These are phyloP conservation scores for Onychomys arenicola DNA, from an alignment of 2,797 vertebrate genomes.

Conservation along the genomic window DNA sequence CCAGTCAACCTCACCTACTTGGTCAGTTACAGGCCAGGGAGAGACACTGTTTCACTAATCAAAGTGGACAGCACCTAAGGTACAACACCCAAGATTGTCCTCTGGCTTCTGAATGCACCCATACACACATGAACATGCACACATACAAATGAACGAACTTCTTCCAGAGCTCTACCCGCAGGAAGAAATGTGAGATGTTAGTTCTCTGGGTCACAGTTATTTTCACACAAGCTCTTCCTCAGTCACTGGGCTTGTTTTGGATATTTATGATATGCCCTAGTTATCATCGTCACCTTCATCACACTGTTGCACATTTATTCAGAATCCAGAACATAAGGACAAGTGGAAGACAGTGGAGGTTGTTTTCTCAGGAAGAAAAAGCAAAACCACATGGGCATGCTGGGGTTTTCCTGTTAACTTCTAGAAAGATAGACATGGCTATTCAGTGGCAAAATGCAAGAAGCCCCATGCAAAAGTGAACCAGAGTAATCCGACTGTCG, in stretches of 20 bases:
- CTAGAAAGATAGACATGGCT: slow-evolving; percentile 22
- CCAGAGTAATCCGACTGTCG: slow-evolving; percentile 37
- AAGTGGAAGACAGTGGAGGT: not conserved
- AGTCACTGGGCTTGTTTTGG: slow-evolving; percentile 48
- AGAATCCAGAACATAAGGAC: not conserved
- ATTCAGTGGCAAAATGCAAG: slow-evolving; percentile 36
- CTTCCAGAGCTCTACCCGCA: not conserved
- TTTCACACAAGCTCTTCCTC: slow-evolving; percentile 18
- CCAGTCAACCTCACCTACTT: not conserved
- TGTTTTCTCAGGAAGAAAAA: slow-evolving; percentile 53
- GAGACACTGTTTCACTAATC: not conserved
- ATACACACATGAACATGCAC: not conserved
- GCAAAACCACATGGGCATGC: not conserved
- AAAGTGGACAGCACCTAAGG: not conserved
- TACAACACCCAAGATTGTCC: not conserved
- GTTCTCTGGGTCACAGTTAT: not conserved
- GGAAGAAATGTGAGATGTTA: not conserved
- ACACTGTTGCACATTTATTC: not conserved
- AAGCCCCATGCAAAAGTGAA: slow-evolving; percentile 27
- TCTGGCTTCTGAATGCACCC: not conserved
- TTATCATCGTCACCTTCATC: not conserved
- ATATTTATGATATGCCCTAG: not conserved
- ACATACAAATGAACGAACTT: not conserved
- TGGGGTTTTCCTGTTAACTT: slow-evolving; percentile 56
- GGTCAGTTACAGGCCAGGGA: not conserved